Evolutionary conservation across 1,140 invertebrate species (phyloP).

Genomic region (Teleogryllus occipitalis): DNA sequence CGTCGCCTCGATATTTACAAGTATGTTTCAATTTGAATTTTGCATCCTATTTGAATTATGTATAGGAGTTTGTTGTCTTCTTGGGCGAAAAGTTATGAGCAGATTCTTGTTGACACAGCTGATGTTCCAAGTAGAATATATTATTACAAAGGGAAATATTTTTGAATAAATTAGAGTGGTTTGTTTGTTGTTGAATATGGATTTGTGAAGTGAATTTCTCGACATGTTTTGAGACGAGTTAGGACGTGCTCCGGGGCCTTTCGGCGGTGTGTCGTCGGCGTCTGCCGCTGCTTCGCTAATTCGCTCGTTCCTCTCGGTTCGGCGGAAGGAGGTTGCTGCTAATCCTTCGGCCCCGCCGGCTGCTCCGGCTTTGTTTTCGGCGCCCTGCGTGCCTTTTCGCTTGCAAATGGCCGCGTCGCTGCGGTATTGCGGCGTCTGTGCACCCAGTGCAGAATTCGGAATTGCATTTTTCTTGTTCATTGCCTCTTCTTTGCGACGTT

Average conservation of each 20-base stretch:
- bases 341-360: too few species aligned
- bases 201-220: not conserved
- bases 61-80: not conserved
- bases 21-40: constrained; percentile 6
- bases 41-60: not conserved
- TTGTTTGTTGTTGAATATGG: constrained; percentile 5
- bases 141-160: not conserved
- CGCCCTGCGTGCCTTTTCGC: too few species aligned
- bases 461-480: too few species aligned
- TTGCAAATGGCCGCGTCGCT: too few species aligned
- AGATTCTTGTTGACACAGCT: not conserved
- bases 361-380: too few species aligned
- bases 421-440: too few species aligned
- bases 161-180: not conserved
- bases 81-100: not conserved
- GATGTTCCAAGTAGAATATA: not conserved
- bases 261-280: not conserved
- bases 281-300: too few species aligned
- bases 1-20: not conserved
- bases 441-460: too few species aligned
- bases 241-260: not conserved
- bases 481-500: too few species aligned
- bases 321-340: too few species aligned
- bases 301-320: too few species aligned
- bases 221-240: not conserved